These are phyloP conservation scores for Danio tinwini DNA, from an alignment of 2,797 vertebrate genomes.

Conservation along the genomic window DNA sequence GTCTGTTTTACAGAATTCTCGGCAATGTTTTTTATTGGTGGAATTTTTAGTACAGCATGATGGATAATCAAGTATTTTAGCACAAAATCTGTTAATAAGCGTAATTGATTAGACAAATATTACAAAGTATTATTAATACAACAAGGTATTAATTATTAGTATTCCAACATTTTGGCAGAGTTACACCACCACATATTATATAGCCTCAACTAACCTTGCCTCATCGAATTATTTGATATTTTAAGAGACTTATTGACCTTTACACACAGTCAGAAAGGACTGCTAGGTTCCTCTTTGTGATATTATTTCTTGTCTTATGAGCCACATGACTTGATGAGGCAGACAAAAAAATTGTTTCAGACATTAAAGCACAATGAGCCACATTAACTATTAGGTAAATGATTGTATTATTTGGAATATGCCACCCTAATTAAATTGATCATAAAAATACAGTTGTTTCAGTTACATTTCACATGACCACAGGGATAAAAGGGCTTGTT, in stretches of 20 bases:
- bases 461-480: neutral
- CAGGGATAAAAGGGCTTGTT: neutral
- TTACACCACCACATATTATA: neutral
- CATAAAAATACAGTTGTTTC: no score
- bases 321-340: neutral
- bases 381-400: neutral
- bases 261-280: conserved; percentile 1
- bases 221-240: neutral
- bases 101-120: neutral
- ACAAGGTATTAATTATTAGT: neutral
- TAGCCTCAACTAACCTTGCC: neutral
- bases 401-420: neutral
- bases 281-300: neutral
- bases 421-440: no score
- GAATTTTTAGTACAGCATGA: no score
- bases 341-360: neutral
- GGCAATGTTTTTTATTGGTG: no score
- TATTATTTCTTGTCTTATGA: neutral
- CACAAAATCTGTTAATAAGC: no score
- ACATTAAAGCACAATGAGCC: neutral
- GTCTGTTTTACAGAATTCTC: no score
- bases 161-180: neutral
- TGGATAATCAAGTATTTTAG: no score
- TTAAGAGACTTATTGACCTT: neutral
- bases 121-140: neutral